Evolutionary conservation across 2,888 invertebrate genomes (phyloP), one percentile per base, ranked within the genome.

Genomic region (Luperina nickerlii): DNA sequence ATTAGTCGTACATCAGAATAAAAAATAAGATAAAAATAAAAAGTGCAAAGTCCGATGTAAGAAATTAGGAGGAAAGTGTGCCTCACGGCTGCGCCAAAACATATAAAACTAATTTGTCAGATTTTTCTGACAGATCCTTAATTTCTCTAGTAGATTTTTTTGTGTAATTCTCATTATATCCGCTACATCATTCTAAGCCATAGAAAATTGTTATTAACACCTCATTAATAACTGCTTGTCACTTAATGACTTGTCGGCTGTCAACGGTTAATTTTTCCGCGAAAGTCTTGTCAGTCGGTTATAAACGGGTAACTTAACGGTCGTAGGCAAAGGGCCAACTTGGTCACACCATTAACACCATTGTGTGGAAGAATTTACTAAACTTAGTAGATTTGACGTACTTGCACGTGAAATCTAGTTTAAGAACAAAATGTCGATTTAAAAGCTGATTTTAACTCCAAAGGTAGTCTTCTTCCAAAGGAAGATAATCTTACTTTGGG

Each of bases 321-420:
- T 86, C 74, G 54, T 75, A 88, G 86, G 88, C 88, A 83, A 86
- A 87, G 88, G 88, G 88, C 88, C 88, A 88, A 86, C 70, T 86
- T 86, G 88, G 88, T 86, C 79, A 77, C 68, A 66, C 27, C 79
- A 85, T 88, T 86, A 79, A 69, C 79, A 76, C 69, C 68, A 63
- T 63, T 65, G 68, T 85, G 85, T 79, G 81, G 62, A 85, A 80
- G 72, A 77, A 87, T 84, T 80, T 60, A 84, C 63, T 38, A 48
- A 79, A 60, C 51, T 65, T 18, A 27, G 38, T 65, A 71, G 32
- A 67, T 84, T 72, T 72, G 45, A 74, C 32, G 62, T 62, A 57
- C 27, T 54, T 24, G 15, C 18, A 54, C 15, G 24, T 27, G 27
- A 27, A 57, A 54, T 54, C 42, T 73, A 15, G 51, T 54, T 42